phyloP scores from a whole-genome alignment of 2,113 vertebrate species.

The Poecilia latipinna region DNA sequence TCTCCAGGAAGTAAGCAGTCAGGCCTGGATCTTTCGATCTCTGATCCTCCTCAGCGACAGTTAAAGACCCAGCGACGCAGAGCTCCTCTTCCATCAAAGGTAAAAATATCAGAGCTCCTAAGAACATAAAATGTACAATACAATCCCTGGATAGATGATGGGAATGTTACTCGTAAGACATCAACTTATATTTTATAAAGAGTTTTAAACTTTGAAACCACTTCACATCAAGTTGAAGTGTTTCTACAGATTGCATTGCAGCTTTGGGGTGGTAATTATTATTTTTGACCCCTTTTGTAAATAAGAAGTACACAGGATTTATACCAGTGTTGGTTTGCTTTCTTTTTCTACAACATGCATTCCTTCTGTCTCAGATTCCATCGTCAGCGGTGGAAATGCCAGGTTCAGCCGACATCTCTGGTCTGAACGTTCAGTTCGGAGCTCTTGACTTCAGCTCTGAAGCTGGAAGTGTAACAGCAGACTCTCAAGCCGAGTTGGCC shows the following conservation, averaged over 20 bases:
- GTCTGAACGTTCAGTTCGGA: slow-evolving; percentile 95
- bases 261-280: not conserved
- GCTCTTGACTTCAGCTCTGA: slow-evolving; percentile 95
- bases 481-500: slow-evolving; percentile 78
- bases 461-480: slow-evolving; percentile 74
- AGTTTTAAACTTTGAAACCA: not conserved
- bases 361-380: slow-evolving; percentile 83
- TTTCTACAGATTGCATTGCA: not conserved
- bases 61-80: slow-evolving; percentile 88
- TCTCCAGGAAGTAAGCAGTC: slow-evolving; percentile 82
- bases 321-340: not conserved
- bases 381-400: slow-evolving; percentile 97
- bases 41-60: slow-evolving; percentile 85
- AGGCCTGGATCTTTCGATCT: slow-evolving; percentile 74
- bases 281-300: not conserved
- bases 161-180: not conserved
- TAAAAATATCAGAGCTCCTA: slow-evolving; percentile 46
- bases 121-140: not conserved
- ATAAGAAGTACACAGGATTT: not conserved
- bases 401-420: slow-evolving; percentile 88
- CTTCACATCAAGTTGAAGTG: not conserved
- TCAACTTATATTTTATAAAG: not conserved
- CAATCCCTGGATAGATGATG: not conserved
- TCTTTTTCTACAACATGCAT: not conserved
- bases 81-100: slow-evolving; percentile 89